These are phyloP conservation scores for Polypterus senegalus DNA, from an alignment of 2,113 vertebrate genomes.

Conservation along the genomic window DNA sequence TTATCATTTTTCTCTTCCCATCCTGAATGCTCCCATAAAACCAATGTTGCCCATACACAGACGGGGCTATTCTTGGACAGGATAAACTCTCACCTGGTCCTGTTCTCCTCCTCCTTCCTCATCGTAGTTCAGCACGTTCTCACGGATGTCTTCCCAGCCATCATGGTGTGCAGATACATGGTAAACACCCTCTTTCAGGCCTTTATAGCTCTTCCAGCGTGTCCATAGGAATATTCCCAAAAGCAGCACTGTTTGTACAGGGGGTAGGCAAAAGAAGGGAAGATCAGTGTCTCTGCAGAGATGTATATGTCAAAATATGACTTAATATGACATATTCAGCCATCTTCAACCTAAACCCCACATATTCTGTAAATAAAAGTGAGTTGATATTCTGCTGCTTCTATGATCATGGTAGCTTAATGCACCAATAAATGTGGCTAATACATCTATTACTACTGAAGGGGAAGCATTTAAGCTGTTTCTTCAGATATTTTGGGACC, in stretches of 20 bases:
- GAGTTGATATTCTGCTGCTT: too few species aligned
- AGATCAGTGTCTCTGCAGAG: background rate
- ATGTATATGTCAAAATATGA: fast-evolving
- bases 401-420: too few species aligned
- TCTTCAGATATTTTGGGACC: too few species aligned
- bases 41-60: too few species aligned
- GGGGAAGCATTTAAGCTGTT: too few species aligned
- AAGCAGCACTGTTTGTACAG: slow-evolving; percentile 46
- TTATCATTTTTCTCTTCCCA: too few species aligned
- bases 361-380: too few species aligned
- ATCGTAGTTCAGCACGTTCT: slow-evolving; percentile 76
- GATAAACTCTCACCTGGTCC: slow-evolving; percentile 56
- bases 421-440: too few species aligned
- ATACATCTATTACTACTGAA: too few species aligned
- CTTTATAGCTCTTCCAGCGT: slow-evolving; percentile 53
- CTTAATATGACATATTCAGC: background rate
- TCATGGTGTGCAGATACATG: slow-evolving; percentile 52
- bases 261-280: slow-evolving; percentile 4
- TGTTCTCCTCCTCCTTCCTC: slow-evolving; percentile 79
- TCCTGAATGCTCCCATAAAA: too few species aligned
- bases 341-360: too few species aligned
- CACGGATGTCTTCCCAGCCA: slow-evolving; percentile 69
- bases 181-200: slow-evolving; percentile 50
- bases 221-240: slow-evolving; percentile 60
- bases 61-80: too few species aligned